Evolutionary conservation across 2,113 vertebrate species (phyloP).

Genomic region (Halichoeres trimaculatus): DNA sequence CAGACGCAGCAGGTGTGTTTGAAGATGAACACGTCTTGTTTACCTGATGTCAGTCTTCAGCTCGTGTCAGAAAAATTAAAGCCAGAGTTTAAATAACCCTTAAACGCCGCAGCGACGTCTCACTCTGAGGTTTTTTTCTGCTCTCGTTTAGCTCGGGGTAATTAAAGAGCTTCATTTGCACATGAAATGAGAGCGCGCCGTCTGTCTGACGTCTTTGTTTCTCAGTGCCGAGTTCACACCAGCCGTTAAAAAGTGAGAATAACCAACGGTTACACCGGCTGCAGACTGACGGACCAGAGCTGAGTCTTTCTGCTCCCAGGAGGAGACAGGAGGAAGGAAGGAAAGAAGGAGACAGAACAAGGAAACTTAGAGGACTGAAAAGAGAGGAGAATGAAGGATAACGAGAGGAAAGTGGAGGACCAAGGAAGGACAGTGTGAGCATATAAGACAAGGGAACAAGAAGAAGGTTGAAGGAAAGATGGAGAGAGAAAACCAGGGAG

Average conservation of each 20-base stretch:
- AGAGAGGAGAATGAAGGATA: too few species aligned
- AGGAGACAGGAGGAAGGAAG: too few species aligned
- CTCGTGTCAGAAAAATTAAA: constrained; percentile 9
- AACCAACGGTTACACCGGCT: too few species aligned
- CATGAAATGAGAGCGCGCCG: constrained; percentile 52
- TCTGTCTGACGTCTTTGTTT: constrained; percentile 38
- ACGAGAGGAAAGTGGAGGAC: neutral
- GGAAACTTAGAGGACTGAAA: too few species aligned
- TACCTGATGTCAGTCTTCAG: neutral
- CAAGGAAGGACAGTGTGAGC: too few species aligned
- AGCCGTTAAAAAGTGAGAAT: constrained; percentile 25
- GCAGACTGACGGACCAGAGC: neutral
- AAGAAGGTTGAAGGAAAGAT: constrained; percentile 4
- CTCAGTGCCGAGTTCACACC: constrained; percentile 5
- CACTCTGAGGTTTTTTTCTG: constrained; percentile 13
- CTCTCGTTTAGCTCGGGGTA: constrained; percentile 49
- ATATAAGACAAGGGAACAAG: neutral
- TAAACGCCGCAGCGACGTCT: constrained; percentile 10
- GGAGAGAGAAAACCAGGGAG: neutral
- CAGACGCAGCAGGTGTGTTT: constrained; percentile 1
- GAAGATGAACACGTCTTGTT: too few species aligned
- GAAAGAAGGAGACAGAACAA: too few species aligned
- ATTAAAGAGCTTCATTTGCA: constrained; percentile 63
- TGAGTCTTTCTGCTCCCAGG: too few species aligned
- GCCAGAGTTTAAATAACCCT: neutral